phyloP scores from a whole-genome alignment of 2,113 vertebrate species.

The Chionodraco myersi region DNA sequence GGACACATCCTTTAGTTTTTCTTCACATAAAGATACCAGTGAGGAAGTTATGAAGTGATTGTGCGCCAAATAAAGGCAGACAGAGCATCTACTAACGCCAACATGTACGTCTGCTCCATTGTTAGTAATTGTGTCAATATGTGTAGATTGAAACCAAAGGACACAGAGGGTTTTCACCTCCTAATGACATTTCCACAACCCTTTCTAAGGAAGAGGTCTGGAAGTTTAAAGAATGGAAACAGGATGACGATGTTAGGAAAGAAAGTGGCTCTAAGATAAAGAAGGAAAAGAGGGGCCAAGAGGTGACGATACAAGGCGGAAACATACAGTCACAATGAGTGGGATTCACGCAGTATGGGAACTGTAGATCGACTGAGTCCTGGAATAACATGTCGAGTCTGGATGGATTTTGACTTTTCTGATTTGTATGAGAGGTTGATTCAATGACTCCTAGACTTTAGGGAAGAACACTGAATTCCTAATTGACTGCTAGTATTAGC shows the following conservation, averaged over 20 bases:
- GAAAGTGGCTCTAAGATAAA: not conserved
- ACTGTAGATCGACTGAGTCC: not conserved
- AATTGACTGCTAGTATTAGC: not conserved
- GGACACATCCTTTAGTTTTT: no score
- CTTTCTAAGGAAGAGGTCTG: slow-evolving; percentile 7
- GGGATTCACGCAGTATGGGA: not conserved
- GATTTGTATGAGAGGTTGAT: not conserved
- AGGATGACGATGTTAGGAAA: not conserved
- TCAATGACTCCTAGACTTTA: not conserved
- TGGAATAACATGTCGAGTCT: not conserved
- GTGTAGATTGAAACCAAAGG: slow-evolving; percentile 28
- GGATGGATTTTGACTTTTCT: not conserved
- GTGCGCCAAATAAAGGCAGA: not conserved
- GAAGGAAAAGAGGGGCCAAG: not conserved
- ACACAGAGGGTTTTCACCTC: slow-evolving; percentile 26
- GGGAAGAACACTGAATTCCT: not conserved
- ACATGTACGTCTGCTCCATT: not conserved
- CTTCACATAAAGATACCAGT: no score
- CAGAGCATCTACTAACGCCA: slow-evolving; percentile 9
- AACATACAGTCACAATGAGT: not conserved
- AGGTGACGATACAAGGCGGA: not conserved
- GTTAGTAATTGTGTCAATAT: not conserved
- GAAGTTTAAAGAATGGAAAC: slow-evolving; percentile 28
- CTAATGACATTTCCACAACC: not conserved
- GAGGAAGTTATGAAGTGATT: not conserved